Conservation (phyloP, 2,888 invertebrate genomes). For the Polydrusus cervinus region DNA sequence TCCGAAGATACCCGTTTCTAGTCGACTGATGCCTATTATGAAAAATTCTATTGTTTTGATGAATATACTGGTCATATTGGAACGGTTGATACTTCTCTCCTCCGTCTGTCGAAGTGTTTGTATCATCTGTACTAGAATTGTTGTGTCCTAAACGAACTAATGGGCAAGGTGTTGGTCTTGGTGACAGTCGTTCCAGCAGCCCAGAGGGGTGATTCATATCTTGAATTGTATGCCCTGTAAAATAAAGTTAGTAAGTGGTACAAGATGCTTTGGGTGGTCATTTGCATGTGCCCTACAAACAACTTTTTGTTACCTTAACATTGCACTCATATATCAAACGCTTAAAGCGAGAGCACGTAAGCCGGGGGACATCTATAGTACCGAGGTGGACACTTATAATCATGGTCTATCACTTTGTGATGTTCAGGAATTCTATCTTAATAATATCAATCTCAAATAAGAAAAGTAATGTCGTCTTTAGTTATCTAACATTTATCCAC, state of each 20-base stretch:
- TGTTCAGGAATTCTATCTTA: too few relatives aligned
- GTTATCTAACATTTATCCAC: too few relatives aligned
- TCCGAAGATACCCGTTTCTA: constrained; percentile 61
- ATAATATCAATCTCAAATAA: too few relatives aligned
- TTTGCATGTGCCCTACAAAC: too few relatives aligned
- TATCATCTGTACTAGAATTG: constrained; percentile 63
- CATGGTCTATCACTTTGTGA: too few relatives aligned
- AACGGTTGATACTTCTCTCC: constrained; percentile 61
- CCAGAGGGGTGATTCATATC: constrained; percentile 64
- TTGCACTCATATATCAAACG: too few relatives aligned
- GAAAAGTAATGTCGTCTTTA: too few relatives aligned
- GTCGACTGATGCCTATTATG: constrained; percentile 56
- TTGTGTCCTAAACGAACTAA: constrained; percentile 70
- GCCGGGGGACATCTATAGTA: too few relatives aligned
- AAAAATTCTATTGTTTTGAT: constrained; percentile 56
- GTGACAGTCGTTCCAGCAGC: constrained; percentile 67
- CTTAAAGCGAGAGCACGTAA: too few relatives aligned
- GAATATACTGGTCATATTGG: constrained; percentile 59
- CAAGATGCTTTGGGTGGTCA: too few relatives aligned
- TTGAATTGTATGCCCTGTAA: constrained; percentile 51
- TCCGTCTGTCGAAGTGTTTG: constrained; percentile 58
- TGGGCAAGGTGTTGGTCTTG: constrained; percentile 75
- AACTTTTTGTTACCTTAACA: too few relatives aligned
- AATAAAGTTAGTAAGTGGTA: neutral
- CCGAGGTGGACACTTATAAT: too few relatives aligned